phyloP scores from a whole-genome alignment of 1,140 invertebrate genomes.

The Ostrea edulis region DNA sequence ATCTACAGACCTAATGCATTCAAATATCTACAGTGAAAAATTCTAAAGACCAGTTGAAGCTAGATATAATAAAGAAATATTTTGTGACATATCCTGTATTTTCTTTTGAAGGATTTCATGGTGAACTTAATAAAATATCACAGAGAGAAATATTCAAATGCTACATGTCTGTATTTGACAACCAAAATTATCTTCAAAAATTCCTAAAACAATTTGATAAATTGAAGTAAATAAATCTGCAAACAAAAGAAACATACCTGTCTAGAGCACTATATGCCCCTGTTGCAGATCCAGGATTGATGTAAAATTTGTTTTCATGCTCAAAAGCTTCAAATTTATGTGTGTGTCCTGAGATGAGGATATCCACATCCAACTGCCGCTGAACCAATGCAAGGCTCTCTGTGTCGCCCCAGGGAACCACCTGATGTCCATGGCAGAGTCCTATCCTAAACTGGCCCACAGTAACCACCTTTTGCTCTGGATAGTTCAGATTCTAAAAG shows the following conservation, averaged over 20 bases:
- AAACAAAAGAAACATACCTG: slow-evolving; percentile 81
- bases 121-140: too few relatives aligned
- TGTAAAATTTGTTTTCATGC: slow-evolving; percentile 99
- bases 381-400: slow-evolving; percentile 96
- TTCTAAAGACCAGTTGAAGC: neutral
- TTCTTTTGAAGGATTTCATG: too few relatives aligned
- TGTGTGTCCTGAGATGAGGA: slow-evolving; percentile 98
- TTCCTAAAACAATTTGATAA: neutral
- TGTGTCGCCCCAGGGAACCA: slow-evolving; percentile 98
- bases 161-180: too few relatives aligned
- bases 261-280: slow-evolving; percentile 97
- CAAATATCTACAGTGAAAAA: too few relatives aligned
- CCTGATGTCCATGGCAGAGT: slow-evolving; percentile 96
- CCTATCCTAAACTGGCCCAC: slow-evolving; percentile 99
- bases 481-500: slow-evolving; percentile 93
- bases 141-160: too few relatives aligned
- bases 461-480: slow-evolving; percentile 98
- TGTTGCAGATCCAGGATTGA: slow-evolving; percentile 99
- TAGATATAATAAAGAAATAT: neutral
- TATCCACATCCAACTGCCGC: slow-evolving; percentile 98
- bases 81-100: too few relatives aligned
- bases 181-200: too few relatives aligned
- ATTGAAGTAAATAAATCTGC: neutral
- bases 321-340: slow-evolving; percentile 99
- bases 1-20: too few relatives aligned